A percentile compares a stretch with the other conserved stretches of the same genome.
Conservation (phyloP, 2,888 invertebrate genomes). For the Sclerodermus sp. region DNA sequence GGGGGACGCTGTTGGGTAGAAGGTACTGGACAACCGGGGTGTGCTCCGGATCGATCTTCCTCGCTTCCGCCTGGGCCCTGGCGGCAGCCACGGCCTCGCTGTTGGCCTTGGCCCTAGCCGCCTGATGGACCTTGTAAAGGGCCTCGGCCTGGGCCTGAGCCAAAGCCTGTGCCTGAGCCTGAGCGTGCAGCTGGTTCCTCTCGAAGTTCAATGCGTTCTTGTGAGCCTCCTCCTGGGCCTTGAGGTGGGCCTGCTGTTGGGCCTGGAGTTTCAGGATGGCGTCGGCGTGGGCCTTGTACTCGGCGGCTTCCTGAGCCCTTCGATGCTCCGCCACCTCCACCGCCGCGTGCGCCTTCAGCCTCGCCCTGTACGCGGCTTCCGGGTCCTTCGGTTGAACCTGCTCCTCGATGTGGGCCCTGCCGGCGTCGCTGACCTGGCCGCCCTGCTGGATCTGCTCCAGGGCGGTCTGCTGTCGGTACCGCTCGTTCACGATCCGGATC, state of each 20-base stretch:
- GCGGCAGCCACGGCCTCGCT: conserved; percentile 45
- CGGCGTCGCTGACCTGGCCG: conserved; percentile 50
- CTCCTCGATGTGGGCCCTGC: conserved; percentile 42
- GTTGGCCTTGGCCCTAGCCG: conserved; percentile 45
- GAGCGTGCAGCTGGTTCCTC: conserved; percentile 49
- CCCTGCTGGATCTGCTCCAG: conserved; percentile 53
- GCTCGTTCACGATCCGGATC: conserved; percentile 45
- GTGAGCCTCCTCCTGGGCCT: conserved; percentile 50
- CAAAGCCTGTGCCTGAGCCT: conserved; percentile 50
- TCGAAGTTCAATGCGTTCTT: conserved; percentile 48
- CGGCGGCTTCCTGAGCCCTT: conserved; percentile 47
- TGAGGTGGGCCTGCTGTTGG: conserved; percentile 49
- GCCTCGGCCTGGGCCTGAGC: conserved; percentile 53
- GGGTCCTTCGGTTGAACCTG: conserved; percentile 39
- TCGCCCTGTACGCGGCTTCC: conserved; percentile 46
- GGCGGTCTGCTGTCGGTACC: conserved; percentile 45
- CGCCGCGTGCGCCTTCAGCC: conserved; percentile 45
- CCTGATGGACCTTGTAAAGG: conserved; percentile 46
- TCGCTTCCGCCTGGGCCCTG: conserved; percentile 42
- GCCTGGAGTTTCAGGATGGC: conserved; percentile 50
- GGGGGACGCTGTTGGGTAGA: conserved; percentile 33
- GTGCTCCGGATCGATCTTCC: conserved; percentile 42
- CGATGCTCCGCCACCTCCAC: conserved; percentile 48
- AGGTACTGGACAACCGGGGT: conserved; percentile 49
- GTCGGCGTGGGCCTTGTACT: conserved; percentile 52